phyloP scores from a whole-genome alignment of 2,888 invertebrate species.

The Quadroppia sp. region DNA sequence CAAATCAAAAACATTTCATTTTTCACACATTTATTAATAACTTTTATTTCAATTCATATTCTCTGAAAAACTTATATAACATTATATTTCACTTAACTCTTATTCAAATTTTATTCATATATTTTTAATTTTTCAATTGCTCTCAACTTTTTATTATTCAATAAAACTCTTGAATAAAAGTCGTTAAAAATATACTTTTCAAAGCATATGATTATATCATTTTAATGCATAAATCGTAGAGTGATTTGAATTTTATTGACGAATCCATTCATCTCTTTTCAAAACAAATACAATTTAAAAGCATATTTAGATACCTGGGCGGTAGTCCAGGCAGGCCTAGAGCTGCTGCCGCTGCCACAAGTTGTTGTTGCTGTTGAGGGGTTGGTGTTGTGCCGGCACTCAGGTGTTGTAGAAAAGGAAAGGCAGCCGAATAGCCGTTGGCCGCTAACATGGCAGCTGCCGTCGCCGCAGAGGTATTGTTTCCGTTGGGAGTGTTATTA shows the following conservation, averaged over 20 bases:
- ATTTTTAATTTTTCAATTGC: slow-evolving; percentile 21
- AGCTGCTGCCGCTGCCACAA: slow-evolving; percentile 45
- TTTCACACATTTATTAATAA: slow-evolving; percentile 16
- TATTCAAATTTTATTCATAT: slow-evolving; percentile 20
- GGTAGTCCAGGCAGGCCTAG: slow-evolving; percentile 43
- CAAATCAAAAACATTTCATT: slow-evolving; percentile 16
- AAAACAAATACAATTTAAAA: neutral
- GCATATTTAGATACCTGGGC: neutral
- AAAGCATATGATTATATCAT: no score
- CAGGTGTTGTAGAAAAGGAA: slow-evolving; percentile 44
- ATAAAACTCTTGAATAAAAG: neutral
- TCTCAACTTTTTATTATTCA: neutral
- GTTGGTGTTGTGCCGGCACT: slow-evolving; percentile 32
- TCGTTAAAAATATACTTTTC: no score
- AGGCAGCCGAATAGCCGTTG: slow-evolving; percentile 43
- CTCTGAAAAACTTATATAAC: neutral
- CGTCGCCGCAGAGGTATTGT: slow-evolving; percentile 31
- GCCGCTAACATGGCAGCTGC: slow-evolving; percentile 45
- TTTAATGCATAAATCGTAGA: neutral
- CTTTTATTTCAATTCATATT: neutral
- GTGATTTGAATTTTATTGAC: neutral
- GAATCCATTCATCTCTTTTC: neutral
- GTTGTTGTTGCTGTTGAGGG: slow-evolving; percentile 42
- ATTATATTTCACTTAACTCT: slow-evolving; percentile 29
- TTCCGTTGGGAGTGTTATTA: neutral